phyloP scores from a whole-genome alignment of 1,140 invertebrate species.

The Chironomus striatipennis region DNA sequence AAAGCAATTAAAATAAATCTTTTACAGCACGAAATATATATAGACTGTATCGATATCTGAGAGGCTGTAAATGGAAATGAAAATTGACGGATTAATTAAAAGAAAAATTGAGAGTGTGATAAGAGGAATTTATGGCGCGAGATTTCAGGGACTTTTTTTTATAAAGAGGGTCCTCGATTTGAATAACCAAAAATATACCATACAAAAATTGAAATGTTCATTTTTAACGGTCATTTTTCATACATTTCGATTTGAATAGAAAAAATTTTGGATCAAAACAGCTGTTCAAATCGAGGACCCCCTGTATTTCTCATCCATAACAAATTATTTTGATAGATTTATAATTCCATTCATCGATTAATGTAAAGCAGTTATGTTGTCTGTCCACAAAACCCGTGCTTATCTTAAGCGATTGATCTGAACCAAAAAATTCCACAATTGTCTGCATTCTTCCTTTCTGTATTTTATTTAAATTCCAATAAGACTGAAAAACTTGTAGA shows the following conservation, averaged over 20 bases:
- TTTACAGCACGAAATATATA: not conserved
- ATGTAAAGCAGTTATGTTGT: not conserved
- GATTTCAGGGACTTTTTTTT: not conserved
- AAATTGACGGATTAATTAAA: not conserved
- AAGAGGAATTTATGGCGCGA: not conserved
- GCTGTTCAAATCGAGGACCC: not conserved
- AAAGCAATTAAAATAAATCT: slow-evolving; percentile 15
- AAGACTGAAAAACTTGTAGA: too few relatives aligned
- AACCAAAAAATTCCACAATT: not conserved
- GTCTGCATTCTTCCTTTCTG: not conserved
- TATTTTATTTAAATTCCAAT: too few relatives aligned
- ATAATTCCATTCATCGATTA: not conserved
- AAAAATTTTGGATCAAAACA: too few relatives aligned
- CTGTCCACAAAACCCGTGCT: not conserved
- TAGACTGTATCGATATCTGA: not conserved
- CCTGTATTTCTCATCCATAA: not conserved
- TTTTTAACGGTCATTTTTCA: too few relatives aligned
- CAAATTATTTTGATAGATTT: not conserved
- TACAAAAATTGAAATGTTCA: too few relatives aligned
- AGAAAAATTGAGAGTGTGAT: not conserved
- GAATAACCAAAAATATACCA: too few relatives aligned
- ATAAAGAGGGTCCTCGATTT: not conserved
- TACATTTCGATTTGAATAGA: too few relatives aligned
- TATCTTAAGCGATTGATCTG: not conserved
- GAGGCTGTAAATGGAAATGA: not conserved